Percentiles rank a stretch among this genome's conserved stretches.
Evolutionary conservation across 23 tunicate genomes (phyloP).

Genomic region (Halocynthia aurantium): DNA sequence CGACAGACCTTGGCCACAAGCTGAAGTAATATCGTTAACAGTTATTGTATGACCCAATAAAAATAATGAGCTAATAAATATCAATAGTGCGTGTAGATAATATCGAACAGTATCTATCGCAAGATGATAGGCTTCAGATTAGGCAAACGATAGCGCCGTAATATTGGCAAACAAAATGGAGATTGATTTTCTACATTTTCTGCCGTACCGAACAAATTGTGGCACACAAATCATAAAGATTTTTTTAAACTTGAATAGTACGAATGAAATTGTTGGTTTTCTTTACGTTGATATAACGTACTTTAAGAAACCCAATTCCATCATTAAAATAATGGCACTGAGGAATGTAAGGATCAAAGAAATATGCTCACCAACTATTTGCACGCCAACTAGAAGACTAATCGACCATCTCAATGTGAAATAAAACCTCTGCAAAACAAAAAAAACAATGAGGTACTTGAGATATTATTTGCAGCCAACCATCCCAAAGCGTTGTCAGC

Average conservation of each 20-base stretch:
- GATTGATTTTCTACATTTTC: too few relatives aligned
- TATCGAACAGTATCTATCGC: not conserved
- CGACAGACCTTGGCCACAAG: slow-evolving; percentile 54
- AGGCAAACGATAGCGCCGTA: too few relatives aligned
- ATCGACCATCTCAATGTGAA: slow-evolving; percentile 49
- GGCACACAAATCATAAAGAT: too few relatives aligned
- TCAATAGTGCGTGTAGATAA: not conserved
- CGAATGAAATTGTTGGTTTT: too few relatives aligned
- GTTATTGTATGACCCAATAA: too few relatives aligned
- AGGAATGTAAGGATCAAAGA: not conserved
- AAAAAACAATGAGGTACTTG: not conserved
- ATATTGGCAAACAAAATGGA: too few relatives aligned
- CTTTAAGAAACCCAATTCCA: too few relatives aligned
- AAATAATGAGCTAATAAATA: not conserved
- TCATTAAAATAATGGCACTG: too few relatives aligned
- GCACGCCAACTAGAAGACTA: slow-evolving; percentile 46
- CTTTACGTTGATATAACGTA: too few relatives aligned
- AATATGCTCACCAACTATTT: slow-evolving; percentile 63
- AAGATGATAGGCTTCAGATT: too few relatives aligned
- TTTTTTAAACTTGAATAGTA: too few relatives aligned
- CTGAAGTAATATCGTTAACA: slow-evolving; percentile 19
- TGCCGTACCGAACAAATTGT: too few relatives aligned
- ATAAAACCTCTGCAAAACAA: slow-evolving; percentile 46
- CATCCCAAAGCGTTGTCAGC: not conserved
- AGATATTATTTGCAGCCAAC: slow-evolving; percentile 2